phyloP scores from a whole-genome alignment of 2,888 invertebrate species.

The Rambutsinella grinnellia region DNA sequence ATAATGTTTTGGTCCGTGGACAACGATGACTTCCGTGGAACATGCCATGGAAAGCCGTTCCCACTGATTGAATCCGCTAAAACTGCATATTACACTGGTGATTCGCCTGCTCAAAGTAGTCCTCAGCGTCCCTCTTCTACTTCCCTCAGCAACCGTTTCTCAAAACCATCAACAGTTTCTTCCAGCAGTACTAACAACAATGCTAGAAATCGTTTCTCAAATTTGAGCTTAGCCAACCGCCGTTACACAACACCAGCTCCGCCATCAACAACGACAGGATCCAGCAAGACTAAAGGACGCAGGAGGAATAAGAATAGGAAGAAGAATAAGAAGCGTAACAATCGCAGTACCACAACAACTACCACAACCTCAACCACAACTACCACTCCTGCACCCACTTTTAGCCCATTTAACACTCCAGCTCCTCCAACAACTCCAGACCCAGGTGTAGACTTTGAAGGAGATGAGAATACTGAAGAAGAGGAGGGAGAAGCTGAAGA shows the following conservation, averaged over 20 bases:
- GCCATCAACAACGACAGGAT: constrained; percentile 65
- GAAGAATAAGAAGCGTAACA: constrained; percentile 59
- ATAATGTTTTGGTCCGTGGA: constrained; percentile 97
- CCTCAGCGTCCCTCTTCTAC: constrained; percentile 20
- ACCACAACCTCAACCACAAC: constrained; percentile 71
- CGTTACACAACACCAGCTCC: constrained; percentile 65
- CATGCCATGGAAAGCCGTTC: constrained; percentile 91
- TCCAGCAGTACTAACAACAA: constrained; percentile 25
- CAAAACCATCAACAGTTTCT: constrained; percentile 26
- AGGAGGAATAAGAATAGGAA: constrained; percentile 48
- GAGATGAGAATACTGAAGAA: constrained; percentile 73
- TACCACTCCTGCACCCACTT: constrained; percentile 68
- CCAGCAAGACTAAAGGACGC: constrained; percentile 48
- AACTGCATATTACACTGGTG: constrained; percentile 63
- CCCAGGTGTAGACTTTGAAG: constrained; percentile 67
- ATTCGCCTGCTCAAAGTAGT: constrained; percentile 39
- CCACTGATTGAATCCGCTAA: constrained; percentile 91
- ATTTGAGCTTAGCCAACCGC: constrained; percentile 43
- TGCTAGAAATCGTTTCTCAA: constrained; percentile 54
- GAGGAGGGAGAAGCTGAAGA: constrained; percentile 69
- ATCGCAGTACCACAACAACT: constrained; percentile 69
- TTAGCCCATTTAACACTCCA: constrained; percentile 73
- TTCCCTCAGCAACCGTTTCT: constrained; percentile 34
- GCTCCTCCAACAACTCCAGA: constrained; percentile 92
- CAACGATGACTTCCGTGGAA: constrained; percentile 94